phyloP scores from a whole-genome alignment of 2,113 vertebrate species.

The Phrynosoma platyrhinos region DNA sequence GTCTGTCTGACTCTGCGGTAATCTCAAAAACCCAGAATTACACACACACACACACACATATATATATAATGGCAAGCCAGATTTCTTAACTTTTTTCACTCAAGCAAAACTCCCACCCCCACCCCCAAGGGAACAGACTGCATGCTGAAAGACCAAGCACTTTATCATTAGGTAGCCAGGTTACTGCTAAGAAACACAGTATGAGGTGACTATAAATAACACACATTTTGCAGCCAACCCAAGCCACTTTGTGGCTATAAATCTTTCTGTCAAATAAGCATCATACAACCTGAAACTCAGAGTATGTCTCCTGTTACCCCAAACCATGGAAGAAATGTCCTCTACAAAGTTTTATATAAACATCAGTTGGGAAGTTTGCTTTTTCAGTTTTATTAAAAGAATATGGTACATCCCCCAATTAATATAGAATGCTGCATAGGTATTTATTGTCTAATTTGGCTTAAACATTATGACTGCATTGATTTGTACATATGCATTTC shows the following conservation, averaged over 20 bases:
- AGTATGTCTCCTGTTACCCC: conserved; percentile 13
- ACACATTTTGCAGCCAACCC: background rate
- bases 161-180: conserved; percentile 10
- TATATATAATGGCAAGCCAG: too few species aligned
- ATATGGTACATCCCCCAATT: background rate
- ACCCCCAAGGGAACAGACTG: background rate
- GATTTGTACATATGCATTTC: background rate
- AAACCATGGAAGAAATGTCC: background rate
- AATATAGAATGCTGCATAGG: background rate
- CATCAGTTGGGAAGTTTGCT: background rate
- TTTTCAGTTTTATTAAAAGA: background rate
- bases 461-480: background rate
- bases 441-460: background rate
- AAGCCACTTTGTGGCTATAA: conserved; percentile 31
- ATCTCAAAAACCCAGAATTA: background rate
- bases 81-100: background rate
- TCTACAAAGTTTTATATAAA: background rate
- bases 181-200: conserved; percentile 17
- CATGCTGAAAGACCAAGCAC: background rate
- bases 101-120: background rate
- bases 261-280: conserved; percentile 33
- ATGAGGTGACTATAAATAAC: conserved; percentile 8
- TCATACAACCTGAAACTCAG: conserved; percentile 19
- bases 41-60: too few species aligned
- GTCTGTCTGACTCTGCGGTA: background rate